Evolutionary conservation across 2,888 invertebrate genomes (phyloP).

Genomic region (Machimus rusticus): DNA sequence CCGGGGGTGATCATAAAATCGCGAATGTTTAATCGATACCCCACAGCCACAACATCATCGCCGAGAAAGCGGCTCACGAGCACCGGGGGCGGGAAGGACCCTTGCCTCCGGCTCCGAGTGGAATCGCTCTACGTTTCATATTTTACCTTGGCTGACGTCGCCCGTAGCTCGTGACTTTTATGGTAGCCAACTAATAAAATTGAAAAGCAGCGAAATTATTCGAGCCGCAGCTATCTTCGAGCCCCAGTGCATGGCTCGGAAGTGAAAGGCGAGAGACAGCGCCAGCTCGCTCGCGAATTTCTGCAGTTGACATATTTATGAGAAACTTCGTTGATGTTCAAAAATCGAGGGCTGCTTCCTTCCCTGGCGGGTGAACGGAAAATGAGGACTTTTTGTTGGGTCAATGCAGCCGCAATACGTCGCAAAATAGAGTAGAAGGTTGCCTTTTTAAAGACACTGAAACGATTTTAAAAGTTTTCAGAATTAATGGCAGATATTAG

Average conservation of each 20-base stretch:
- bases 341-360: background rate
- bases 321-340: background rate
- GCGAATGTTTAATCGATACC: slow-evolving; percentile 48
- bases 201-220: slow-evolving; percentile 24
- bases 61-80: background rate
- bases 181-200: slow-evolving; percentile 21
- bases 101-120: slow-evolving; percentile 8
- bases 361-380: background rate
- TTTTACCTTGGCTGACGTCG: slow-evolving; percentile 33
- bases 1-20: slow-evolving; percentile 45
- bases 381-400: background rate
- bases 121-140: slow-evolving; percentile 25
- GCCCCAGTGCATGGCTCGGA: background rate
- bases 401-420: background rate
- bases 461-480: background rate
- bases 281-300: background rate
- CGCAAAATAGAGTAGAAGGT: background rate
- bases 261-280: slow-evolving; percentile 14
- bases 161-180: slow-evolving; percentile 9
- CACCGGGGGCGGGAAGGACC: background rate
- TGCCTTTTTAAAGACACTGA: background rate
- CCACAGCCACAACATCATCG: background rate
- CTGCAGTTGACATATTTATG: slow-evolving; percentile 34
- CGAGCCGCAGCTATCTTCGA: slow-evolving; percentile 14
- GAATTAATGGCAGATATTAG: background rate